These are phyloP conservation scores for Amblyornis subalaris DNA, from an alignment of 2,113 vertebrate genomes.

Conservation along the genomic window DNA sequence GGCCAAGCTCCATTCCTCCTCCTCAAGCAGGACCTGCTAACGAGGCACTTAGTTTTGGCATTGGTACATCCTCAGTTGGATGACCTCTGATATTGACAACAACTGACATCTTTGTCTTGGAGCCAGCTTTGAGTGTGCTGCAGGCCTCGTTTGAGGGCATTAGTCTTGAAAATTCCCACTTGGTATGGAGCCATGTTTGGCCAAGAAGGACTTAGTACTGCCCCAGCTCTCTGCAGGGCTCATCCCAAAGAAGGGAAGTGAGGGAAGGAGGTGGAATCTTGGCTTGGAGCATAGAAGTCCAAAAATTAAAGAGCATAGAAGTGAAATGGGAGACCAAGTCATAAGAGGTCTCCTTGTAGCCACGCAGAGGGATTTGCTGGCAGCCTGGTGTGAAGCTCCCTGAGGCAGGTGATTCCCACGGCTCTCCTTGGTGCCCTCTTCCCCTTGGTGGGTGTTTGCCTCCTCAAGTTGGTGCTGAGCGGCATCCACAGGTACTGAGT, in stretches of 20 bases:
- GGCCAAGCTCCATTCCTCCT: not conserved
- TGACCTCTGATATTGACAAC: not conserved
- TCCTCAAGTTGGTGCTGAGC: not conserved
- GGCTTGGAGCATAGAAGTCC: not conserved
- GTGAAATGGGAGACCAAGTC: not conserved
- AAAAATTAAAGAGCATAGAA: not conserved
- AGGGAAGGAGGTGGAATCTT: not conserved
- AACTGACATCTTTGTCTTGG: not conserved
- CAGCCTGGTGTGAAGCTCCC: not conserved
- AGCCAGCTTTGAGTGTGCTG: not conserved
- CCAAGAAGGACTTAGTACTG: not conserved
- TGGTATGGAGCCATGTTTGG: not conserved
- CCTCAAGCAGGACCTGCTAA: not conserved
- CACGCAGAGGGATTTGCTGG: fast-evolving
- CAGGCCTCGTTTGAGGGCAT: not conserved
- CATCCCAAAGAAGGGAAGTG: not conserved
- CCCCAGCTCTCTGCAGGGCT: not conserved
- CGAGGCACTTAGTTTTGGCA: not conserved
- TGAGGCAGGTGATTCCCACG: not conserved
- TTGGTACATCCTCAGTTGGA: not conserved
- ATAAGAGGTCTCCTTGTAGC: not conserved
- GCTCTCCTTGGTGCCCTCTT: not conserved
- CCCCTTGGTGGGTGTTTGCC: not conserved
- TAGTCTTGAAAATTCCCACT: not conserved
- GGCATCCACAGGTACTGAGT: not conserved